phyloP scores from a whole-genome alignment of 2,888 invertebrate genomes.

The Selenia dentaria region DNA sequence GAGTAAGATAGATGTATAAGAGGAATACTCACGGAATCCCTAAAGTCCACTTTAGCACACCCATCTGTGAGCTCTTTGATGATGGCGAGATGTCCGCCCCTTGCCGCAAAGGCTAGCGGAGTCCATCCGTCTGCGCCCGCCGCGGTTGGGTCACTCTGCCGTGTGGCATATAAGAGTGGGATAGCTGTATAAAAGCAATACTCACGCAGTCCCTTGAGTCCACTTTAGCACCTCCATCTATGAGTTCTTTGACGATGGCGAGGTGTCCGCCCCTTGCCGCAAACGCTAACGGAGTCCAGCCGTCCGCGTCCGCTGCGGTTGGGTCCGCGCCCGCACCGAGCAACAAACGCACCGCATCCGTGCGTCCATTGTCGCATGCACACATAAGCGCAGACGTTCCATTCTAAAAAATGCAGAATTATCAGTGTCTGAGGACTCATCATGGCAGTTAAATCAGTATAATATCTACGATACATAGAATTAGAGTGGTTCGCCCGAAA shows the following conservation, averaged over 20 bases:
- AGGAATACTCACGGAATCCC: slow-evolving; percentile 91
- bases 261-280: slow-evolving; percentile 95
- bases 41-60: slow-evolving; percentile 93
- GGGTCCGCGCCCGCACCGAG: slow-evolving; percentile 96
- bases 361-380: slow-evolving; percentile 94
- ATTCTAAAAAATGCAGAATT: slow-evolving; percentile 86
- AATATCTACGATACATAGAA: too few relatives aligned
- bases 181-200: too few relatives aligned
- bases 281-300: slow-evolving; percentile 96
- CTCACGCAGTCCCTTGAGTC: slow-evolving; percentile 95
- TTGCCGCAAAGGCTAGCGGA: slow-evolving; percentile 94
- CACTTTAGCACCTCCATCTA: slow-evolving; percentile 93
- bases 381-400: slow-evolving; percentile 97
- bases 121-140: slow-evolving; percentile 98
- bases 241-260: slow-evolving; percentile 90
- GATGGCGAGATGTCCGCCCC: slow-evolving; percentile 93
- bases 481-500: too few relatives aligned
- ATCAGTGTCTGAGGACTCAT: too few relatives aligned
- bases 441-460: too few relatives aligned
- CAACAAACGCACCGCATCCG: slow-evolving; percentile 92
- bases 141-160: slow-evolving; percentile 96
- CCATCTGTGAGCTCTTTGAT: slow-evolving; percentile 93
- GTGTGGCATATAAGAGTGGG: too few relatives aligned
- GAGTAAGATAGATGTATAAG: too few relatives aligned
- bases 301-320: slow-evolving; percentile 95